Evolutionary conservation across 2,113 vertebrate species (phyloP).

Genomic region (Acrocephalus arundinaceus): DNA sequence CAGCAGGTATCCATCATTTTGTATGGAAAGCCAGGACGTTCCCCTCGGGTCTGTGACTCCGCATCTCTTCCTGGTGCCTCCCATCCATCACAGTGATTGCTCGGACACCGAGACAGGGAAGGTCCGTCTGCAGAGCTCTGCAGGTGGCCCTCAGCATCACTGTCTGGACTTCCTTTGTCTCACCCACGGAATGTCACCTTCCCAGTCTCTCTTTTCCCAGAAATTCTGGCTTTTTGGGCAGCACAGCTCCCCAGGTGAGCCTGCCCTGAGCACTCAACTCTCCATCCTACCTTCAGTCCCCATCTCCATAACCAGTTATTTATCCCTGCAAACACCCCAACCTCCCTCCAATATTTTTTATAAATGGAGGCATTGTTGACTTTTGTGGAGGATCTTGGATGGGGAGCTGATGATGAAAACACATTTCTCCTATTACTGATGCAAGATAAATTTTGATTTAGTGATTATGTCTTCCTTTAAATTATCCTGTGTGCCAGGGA

Average conservation of each 20-base stretch:
- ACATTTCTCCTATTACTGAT: not conserved
- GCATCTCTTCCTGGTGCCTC: not conserved
- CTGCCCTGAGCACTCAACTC: not conserved
- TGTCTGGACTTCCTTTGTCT: not conserved
- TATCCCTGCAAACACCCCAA: not conserved
- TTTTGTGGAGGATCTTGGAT: not conserved
- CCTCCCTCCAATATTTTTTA: not conserved
- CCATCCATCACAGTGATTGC: not conserved
- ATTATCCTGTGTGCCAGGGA: not conserved
- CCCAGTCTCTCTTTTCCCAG: not conserved
- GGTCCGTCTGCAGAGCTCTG: not conserved
- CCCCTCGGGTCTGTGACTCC: not conserved
- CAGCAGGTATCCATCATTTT: not conserved
- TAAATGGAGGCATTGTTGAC: not conserved
- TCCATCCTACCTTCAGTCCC: not conserved
- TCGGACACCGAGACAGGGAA: not conserved
- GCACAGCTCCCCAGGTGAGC: not conserved
- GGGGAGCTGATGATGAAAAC: not conserved
- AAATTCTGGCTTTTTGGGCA: not conserved
- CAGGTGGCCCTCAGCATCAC: not conserved
- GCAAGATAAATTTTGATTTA: not conserved
- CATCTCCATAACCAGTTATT: not conserved
- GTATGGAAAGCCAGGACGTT: not conserved
- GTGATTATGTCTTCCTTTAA: not conserved
- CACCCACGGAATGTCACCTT: not conserved